These are phyloP conservation scores for Ischnura elegans DNA, from an alignment of 2,888 invertebrate genomes.

Conservation along the genomic window DNA sequence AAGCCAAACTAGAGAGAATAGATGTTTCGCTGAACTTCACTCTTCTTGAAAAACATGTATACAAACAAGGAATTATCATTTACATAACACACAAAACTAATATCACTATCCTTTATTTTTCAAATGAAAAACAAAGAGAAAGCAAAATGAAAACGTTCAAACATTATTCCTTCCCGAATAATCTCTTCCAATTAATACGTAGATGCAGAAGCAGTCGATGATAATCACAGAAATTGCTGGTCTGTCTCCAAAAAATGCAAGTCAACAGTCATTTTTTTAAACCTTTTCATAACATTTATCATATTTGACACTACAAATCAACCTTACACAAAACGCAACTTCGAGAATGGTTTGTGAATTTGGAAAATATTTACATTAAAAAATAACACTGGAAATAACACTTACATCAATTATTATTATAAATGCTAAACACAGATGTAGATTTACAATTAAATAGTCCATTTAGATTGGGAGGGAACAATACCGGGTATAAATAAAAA, in stretches of 20 bases:
- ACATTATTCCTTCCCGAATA: background rate
- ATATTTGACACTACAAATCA: background rate
- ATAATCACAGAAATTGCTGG: background rate
- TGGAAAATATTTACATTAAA: slow-evolving; percentile 44
- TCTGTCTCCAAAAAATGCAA: background rate
- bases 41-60: slow-evolving; percentile 11
- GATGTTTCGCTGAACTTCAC: background rate
- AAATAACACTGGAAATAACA: slow-evolving; percentile 38
- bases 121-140: background rate
- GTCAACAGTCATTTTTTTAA: background rate
- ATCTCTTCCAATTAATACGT: background rate
- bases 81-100: background rate
- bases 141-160: background rate
- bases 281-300: background rate
- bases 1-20: background rate
- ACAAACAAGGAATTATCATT: background rate
- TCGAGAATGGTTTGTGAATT: background rate
- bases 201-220: too few relatives aligned
- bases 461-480: slow-evolving; percentile 20
- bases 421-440: slow-evolving; percentile 17
- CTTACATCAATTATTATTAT: slow-evolving; percentile 5
- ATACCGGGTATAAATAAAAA: slow-evolving; percentile 48
- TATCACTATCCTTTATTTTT: background rate
- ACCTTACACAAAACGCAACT: slow-evolving; percentile 3
- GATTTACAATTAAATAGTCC: slow-evolving; percentile 49